A percentile compares a stretch with the other conserved stretches of the same genome.
Conservation (phyloP, 2,797 vertebrate species). For the Hapalemur alaotrensis region DNA sequence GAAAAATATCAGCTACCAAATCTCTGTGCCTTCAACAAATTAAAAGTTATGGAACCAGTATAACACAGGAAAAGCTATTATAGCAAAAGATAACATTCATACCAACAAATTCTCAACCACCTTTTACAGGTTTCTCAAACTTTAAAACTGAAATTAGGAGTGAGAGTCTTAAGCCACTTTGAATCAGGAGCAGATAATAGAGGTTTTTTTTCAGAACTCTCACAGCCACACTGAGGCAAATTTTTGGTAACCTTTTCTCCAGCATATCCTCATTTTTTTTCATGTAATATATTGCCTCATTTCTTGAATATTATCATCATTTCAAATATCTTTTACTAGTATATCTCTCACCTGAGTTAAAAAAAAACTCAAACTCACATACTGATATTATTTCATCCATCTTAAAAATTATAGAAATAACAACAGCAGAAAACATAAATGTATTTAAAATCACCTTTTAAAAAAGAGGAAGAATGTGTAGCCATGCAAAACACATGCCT, state of each 20-base stretch:
- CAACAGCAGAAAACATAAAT: background rate
- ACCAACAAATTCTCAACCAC: background rate
- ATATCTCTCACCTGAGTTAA: background rate
- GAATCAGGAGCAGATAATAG: background rate
- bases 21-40: background rate
- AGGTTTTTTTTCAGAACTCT: background rate
- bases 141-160: background rate
- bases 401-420: background rate
- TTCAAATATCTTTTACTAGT: background rate
- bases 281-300: background rate
- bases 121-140: background rate
- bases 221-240: background rate
- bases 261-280: background rate
- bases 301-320: background rate
- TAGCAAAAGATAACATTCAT: background rate
- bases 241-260: background rate
- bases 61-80: background rate
- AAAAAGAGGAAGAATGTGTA: background rate
- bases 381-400: background rate
- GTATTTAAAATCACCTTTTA: background rate
- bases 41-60: background rate
- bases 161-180: background rate
- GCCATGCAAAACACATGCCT: background rate
- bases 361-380: background rate
- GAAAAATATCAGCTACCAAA: conserved; percentile 52